phyloP scores from a whole-genome alignment of 2,888 invertebrate species.

The Lycaena phlaeas region DNA sequence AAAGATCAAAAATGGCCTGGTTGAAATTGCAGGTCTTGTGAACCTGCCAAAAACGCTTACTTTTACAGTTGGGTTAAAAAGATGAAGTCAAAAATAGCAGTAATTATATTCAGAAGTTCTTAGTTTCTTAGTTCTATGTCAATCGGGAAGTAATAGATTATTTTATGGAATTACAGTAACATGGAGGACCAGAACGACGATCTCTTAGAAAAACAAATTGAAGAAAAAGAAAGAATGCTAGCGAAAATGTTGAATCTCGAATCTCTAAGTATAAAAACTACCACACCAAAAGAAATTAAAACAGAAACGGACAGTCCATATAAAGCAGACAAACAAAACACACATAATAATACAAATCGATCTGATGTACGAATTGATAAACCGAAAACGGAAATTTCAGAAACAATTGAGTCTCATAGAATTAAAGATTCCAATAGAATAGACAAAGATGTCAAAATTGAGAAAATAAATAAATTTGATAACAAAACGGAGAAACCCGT shows the following conservation, averaged over 20 bases:
- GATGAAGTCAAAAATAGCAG: too few species aligned
- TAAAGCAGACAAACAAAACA: conserved; percentile 10
- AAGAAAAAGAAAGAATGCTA: conserved; percentile 81
- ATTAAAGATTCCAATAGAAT: conserved; percentile 11
- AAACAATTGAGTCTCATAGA: conserved; percentile 11
- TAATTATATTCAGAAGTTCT: too few species aligned
- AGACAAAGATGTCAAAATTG: not conserved
- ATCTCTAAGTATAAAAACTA: conserved; percentile 44
- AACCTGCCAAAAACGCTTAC: too few species aligned
- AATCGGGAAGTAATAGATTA: too few species aligned
- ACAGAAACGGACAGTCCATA: conserved; percentile 11
- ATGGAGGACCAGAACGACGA: conserved; percentile 74
- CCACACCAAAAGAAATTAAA: conserved; percentile 16
- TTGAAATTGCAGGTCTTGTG: too few species aligned
- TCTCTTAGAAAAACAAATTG: conserved; percentile 79
- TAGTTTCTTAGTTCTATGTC: too few species aligned
- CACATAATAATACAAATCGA: not conserved
- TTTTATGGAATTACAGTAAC: conserved; percentile 37
- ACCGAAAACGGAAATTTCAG: not conserved
- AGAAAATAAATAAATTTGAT: conserved; percentile 12
- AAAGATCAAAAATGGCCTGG: too few species aligned
- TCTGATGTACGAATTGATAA: not conserved
- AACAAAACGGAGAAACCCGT: conserved; percentile 14
- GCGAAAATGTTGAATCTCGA: conserved; percentile 79
- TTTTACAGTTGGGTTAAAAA: too few species aligned